These are phyloP conservation scores for Todiramphus saurophagus DNA, from an alignment of 2,113 vertebrate genomes.

Conservation along the genomic window DNA sequence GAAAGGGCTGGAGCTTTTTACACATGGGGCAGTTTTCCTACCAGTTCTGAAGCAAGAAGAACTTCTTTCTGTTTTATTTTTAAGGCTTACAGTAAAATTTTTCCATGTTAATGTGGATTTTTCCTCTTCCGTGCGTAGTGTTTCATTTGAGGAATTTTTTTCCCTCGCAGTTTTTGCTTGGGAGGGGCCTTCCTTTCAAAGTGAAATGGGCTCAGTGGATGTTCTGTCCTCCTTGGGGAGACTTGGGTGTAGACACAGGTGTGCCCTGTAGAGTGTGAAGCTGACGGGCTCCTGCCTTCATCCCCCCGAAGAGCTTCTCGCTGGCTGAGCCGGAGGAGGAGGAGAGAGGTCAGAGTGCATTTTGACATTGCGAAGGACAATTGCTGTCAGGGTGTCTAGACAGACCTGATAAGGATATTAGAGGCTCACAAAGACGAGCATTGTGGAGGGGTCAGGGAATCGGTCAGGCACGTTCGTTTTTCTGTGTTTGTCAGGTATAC, in stretches of 20 bases:
- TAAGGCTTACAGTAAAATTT: neutral
- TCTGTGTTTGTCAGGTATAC: constrained; percentile 62
- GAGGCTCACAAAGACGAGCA: constrained; percentile 70
- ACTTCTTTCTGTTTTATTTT: neutral
- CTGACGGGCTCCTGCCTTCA: neutral
- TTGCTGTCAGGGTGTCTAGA: constrained; percentile 75
- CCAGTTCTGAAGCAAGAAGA: neutral
- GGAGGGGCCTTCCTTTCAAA: neutral
- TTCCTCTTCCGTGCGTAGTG: fast-evolving
- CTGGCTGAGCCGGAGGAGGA: neutral
- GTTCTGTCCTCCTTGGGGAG: neutral
- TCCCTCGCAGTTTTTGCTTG: neutral
- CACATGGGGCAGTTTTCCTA: fast-evolving
- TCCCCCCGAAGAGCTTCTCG: neutral
- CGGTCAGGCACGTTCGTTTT: constrained; percentile 35
- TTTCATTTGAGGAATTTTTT: neutral
- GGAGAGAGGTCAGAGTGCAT: constrained; percentile 48
- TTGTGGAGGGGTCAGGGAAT: constrained; percentile 76
- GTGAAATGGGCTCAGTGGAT: fast-evolving
- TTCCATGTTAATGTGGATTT: fast-evolving
- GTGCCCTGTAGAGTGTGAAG: neutral
- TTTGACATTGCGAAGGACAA: constrained; percentile 60
- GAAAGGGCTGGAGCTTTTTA: neutral
- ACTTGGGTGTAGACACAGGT: constrained; percentile 2
- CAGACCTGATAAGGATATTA: constrained; percentile 81